Base-by-base conservation (phyloP, 1,140 invertebrate species). In the Orius insidiosus region DNA sequence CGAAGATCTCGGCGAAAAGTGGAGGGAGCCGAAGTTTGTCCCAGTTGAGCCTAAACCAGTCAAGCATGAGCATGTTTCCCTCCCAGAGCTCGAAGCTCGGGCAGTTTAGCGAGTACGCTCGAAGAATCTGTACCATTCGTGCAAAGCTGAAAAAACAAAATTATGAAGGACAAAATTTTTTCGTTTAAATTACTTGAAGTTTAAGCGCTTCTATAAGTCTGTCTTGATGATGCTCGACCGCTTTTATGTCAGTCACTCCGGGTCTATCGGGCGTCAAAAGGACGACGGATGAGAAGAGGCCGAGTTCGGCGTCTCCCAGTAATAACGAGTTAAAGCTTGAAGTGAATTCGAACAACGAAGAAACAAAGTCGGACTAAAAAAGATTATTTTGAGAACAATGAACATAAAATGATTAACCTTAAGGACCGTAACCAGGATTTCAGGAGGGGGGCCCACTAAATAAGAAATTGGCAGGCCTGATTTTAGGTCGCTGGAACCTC, bases 1-100 rank as follows among this genome's bases (percentile, higher is more conserved):
- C 92, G 63, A 94, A 96, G 55, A 95, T 94, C 66, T 97, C 92
- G 16, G 90, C 86, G 63, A 93, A 96, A 32, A 97, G 73, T 1
- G 89, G 87, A 30, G 90, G 90, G 55, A 94, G 70, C 49, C 76
- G 72, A 31, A 93, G 69, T 55, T 80, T 78, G 46, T 72, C 72
- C 88, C 88, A 94, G 64, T 92, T 81, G 48, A 74, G 66, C 50
- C 88, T 73, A 61, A 88, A 92, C 87, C 89, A 96, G 56, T 85
- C 75, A 51, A 96, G 69, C 53, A 90, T 79, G 76, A 50, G 77
- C 72, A 63, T 95, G 89, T 53, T 81, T 79, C 11, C 70, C 70
- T 1, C 89, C 86, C n/a, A 96, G 69, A 24, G 75, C 72, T 38
- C 80, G 68, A 41, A 94, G 67, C 60, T 94, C 86, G 4, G 76